Evolutionary conservation across 2,797 vertebrate genomes (phyloP), one percentile per base, ranked within the genome.

Genomic region (Tadarida brasiliensis): DNA sequence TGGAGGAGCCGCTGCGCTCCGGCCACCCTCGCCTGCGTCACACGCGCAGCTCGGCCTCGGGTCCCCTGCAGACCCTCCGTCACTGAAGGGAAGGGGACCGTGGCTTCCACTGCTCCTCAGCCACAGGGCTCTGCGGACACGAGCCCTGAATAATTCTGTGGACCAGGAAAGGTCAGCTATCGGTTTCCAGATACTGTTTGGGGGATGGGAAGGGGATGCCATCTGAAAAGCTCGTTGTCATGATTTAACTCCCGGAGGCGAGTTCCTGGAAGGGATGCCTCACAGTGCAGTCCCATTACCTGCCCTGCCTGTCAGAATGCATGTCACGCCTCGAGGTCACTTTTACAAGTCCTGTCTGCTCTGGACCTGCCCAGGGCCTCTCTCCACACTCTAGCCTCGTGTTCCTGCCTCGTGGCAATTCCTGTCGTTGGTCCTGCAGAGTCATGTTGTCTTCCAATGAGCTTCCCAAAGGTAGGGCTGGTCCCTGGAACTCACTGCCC

Each of bases 1-100:
- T 3, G 7, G 24, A 5, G 2, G 22, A 1, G 3, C 20, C 33
- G 7, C 24, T 73, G 26, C 7, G 6, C 9, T 57, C n/a, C 5
- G 8, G 33, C 30, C 24, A 47, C 35, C 1, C 0, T 22, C 1
- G 1, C 14, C 47, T 68, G 83, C 76, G 26, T 11, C 19, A 28
- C 49, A 14, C 16, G 2, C 11, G 12, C 3, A 5, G 49, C 4
- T 44, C 61, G 6, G 35, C 30, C 28, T 74, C 33, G 63, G 22
- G 10, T 65, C 49, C 88, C 26, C 57, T 83, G 82, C 30, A 73
- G 59, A 28, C 20, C 59, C 61, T 82, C 1, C 4, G 22, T 8
- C 22, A 30, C 16, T 5, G 22, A 2, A 28, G 10, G n/a, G 22
- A 54, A 56, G 26, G 22, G 1, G 16, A 22, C 14, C 11, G 17